phyloP scores from a whole-genome alignment of 23 tunicate genomes.

The Trididemnum nubilum region DNA sequence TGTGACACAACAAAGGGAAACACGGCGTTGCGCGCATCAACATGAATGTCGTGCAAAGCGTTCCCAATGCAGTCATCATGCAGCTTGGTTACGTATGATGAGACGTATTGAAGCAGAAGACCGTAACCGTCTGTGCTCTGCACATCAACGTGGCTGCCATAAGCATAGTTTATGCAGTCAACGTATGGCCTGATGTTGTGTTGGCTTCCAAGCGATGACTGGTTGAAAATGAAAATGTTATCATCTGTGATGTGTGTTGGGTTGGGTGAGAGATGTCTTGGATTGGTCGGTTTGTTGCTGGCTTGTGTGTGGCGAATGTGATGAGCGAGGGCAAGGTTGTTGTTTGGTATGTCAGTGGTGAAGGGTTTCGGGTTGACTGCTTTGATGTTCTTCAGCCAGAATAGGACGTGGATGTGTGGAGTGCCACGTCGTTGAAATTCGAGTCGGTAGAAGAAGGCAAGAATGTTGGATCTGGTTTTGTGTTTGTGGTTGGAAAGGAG shows the following conservation, averaged over 20 bases:
- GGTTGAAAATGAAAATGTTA: background rate
- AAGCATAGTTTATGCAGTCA: background rate
- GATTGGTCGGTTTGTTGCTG: background rate
- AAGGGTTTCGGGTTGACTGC: background rate
- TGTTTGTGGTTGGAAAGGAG: background rate
- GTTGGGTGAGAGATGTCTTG: background rate
- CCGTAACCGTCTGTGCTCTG: background rate
- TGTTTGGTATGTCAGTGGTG: background rate
- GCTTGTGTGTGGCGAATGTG: background rate
- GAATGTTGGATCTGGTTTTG: background rate
- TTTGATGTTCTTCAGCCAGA: background rate
- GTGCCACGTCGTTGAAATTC: background rate
- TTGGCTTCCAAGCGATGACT: background rate
- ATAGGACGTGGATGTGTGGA: background rate
- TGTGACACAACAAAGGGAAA: background rate
- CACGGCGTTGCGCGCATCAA: background rate
- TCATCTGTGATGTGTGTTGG: background rate
- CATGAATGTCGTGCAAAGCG: background rate
- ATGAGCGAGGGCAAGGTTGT: background rate
- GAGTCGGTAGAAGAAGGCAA: background rate
- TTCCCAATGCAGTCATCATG: background rate
- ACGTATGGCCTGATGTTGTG: background rate
- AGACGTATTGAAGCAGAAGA: background rate
- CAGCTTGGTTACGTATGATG: background rate
- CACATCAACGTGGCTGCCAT: background rate